phyloP scores from a whole-genome alignment of 1,140 invertebrate genomes.

The Sweltsa coloradensis region DNA sequence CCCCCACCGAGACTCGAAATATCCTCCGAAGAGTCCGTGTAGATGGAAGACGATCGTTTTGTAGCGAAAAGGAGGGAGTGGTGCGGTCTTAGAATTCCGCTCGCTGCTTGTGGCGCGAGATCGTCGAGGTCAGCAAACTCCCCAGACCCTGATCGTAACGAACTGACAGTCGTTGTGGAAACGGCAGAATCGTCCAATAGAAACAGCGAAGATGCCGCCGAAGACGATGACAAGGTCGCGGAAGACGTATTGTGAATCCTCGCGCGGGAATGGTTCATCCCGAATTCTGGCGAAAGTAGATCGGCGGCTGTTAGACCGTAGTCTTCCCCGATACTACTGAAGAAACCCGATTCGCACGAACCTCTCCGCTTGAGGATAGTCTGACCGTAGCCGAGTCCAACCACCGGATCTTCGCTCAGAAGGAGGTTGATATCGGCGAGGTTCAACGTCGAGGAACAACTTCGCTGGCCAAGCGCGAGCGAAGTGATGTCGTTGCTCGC shows the following conservation, averaged over 20 bases:
- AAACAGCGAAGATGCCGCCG: slow-evolving; percentile 44
- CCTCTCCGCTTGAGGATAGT: slow-evolving; percentile 46
- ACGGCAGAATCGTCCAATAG: slow-evolving; percentile 38
- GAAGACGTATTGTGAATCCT: slow-evolving; percentile 21
- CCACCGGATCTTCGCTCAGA: neutral
- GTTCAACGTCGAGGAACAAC: slow-evolving; percentile 14
- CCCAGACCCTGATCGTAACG: slow-evolving; percentile 29
- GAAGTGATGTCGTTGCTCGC: neutral
- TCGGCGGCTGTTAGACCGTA: slow-evolving; percentile 30
- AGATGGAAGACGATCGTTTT: slow-evolving; percentile 67
- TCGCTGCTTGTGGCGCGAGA: slow-evolving; percentile 25
- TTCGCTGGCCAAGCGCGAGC: slow-evolving; percentile 2
- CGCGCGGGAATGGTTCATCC: neutral
- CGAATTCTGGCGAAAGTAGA: slow-evolving; percentile 20
- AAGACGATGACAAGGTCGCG: slow-evolving; percentile 38
- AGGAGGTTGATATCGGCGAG: neutral
- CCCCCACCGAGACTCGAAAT: slow-evolving; percentile 65
- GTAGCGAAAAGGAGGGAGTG: slow-evolving; percentile 31
- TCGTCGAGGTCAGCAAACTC: slow-evolving; percentile 35
- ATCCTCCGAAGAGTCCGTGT: slow-evolving; percentile 76
- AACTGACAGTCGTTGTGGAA: slow-evolving; percentile 36
- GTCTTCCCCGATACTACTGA: slow-evolving; percentile 69
- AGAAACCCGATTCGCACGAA: slow-evolving; percentile 82
- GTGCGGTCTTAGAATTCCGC: slow-evolving; percentile 7
- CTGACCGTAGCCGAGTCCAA: too few relatives aligned